These are phyloP conservation scores for Paraescarpia echinospica DNA, from an alignment of 1,140 invertebrate species.

Conservation along the genomic window DNA sequence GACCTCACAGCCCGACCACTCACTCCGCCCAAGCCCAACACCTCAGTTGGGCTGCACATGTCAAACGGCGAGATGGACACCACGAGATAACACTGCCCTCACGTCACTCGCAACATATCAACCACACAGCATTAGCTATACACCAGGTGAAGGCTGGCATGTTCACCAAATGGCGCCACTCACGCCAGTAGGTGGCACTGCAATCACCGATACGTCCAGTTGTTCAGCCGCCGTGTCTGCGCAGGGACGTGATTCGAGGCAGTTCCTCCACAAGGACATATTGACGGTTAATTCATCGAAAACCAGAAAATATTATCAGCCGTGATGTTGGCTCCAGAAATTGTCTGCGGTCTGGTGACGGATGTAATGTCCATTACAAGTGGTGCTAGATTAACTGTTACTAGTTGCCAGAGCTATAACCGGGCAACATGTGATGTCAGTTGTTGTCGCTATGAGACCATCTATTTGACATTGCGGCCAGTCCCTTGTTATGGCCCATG, in stretches of 20 bases:
- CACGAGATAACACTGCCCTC: background rate
- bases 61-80: background rate
- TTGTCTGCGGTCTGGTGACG: background rate
- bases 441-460: background rate
- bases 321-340: background rate
- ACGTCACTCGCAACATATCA: background rate
- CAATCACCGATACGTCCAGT: background rate
- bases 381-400: background rate
- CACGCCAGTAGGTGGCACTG: background rate
- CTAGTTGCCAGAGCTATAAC: background rate
- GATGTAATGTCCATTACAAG: background rate
- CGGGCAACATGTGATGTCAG: too few relatives aligned
- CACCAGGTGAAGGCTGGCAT: background rate
- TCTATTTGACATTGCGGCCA: background rate
- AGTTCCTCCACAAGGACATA: background rate
- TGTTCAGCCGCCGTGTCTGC: background rate
- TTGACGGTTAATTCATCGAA: background rate
- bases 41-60: background rate
- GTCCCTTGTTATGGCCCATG: background rate
- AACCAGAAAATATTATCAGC: background rate
- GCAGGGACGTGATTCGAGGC: background rate
- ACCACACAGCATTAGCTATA: background rate
- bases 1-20: background rate
- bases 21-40: background rate
- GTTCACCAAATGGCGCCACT: background rate